A percentile compares a stretch with the other conserved stretches of the same genome.
phyloP scores from a whole-genome alignment of 2,113 vertebrate genomes.

The Takifugu flavidus region DNA sequence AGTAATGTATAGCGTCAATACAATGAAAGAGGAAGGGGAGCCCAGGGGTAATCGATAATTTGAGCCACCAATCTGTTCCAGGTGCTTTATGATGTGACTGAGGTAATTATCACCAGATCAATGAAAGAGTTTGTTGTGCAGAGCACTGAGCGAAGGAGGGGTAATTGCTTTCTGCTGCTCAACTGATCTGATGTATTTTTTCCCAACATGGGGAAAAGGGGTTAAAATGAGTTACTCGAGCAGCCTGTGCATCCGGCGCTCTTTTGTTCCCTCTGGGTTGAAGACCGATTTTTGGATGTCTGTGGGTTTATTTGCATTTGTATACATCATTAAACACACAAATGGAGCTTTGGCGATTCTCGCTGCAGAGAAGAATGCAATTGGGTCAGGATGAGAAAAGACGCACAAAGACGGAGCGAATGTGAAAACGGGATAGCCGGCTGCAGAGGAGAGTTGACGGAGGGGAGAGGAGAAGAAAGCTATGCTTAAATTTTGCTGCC shows the following conservation, averaged over 20 bases:
- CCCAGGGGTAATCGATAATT: slow-evolving; percentile 71
- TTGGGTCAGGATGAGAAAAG: slow-evolving; percentile 15
- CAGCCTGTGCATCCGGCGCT: slow-evolving; percentile 15
- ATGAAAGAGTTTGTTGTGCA: slow-evolving; percentile 73
- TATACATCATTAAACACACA: slow-evolving; percentile 58
- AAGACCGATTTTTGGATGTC: slow-evolving; percentile 38
- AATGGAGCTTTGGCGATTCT: slow-evolving; percentile 38
- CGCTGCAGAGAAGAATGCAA: slow-evolving; percentile 23
- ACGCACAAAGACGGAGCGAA: slow-evolving; percentile 2
- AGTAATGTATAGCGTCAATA: slow-evolving; percentile 65
- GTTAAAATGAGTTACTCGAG: slow-evolving; percentile 43
- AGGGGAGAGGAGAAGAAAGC: background rate
- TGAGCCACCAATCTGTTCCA: slow-evolving; percentile 76
- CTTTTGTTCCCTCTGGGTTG: slow-evolving; percentile 32
- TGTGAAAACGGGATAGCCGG: slow-evolving; percentile 1
- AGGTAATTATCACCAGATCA: slow-evolving; percentile 76
- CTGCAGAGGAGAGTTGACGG: slow-evolving; percentile 20
- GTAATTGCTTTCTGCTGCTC: slow-evolving; percentile 71
- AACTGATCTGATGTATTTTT: slow-evolving; percentile 65
- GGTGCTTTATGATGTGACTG: slow-evolving; percentile 78
- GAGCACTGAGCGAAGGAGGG: slow-evolving; percentile 44
- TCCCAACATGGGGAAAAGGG: slow-evolving; percentile 30
- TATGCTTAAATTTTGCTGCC: background rate
- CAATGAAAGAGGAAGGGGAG: slow-evolving; percentile 69
- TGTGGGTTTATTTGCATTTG: slow-evolving; percentile 55